Base-by-base conservation (phyloP, 1,140 invertebrate genomes). In the Linepithema humile region DNA sequence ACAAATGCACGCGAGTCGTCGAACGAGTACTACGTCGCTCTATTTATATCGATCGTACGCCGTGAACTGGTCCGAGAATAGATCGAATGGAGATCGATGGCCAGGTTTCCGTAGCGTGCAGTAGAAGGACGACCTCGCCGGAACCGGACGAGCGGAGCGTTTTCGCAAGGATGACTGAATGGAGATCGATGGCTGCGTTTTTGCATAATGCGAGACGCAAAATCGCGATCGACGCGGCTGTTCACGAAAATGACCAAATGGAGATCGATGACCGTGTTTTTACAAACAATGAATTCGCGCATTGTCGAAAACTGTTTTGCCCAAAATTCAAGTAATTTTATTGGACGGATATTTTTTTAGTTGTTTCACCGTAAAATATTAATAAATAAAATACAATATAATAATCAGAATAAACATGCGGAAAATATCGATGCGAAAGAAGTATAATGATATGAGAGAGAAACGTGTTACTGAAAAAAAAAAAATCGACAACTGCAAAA, bases 81-180 rank as follows among this genome's bases (percentile, higher is more conserved):
- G 85, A 87, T 88, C 83, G 83, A 85, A 89, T 85, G 77, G 84
- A 89, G 84, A 89, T 88, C 78, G 86, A 89, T 88, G 55, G 77
- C 67, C 62, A 62, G 59, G 75, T 73, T 73, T 77, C 57, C 57
- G 59, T 26, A 23, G 74, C 35, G 40, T 9, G 60, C 48, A 29
- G n/a, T 12, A 55, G 62, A 59, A 78, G 43, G 74, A 82, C 74
- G 53, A 57, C 50, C 45, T 53, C 70, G 7, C 59, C 6, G 38
- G 20, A 29, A 67, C 50, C 70, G 53, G 53, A 73, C 20, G 43
- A 65, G n/a, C 55, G 57, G n/a, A 26, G 29, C 32, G n/a, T 35
- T 32, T 59, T 35, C 23, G 17, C 50, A 38, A n/a, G 17, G 6
- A 32, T 48, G 26, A 67, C 40, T 23, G 23, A 48, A 48, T 48